Evolutionary conservation across 2,888 invertebrate genomes (phyloP), one percentile per base, ranked within the genome.

Genomic region (Dastarcus helophoroides): DNA sequence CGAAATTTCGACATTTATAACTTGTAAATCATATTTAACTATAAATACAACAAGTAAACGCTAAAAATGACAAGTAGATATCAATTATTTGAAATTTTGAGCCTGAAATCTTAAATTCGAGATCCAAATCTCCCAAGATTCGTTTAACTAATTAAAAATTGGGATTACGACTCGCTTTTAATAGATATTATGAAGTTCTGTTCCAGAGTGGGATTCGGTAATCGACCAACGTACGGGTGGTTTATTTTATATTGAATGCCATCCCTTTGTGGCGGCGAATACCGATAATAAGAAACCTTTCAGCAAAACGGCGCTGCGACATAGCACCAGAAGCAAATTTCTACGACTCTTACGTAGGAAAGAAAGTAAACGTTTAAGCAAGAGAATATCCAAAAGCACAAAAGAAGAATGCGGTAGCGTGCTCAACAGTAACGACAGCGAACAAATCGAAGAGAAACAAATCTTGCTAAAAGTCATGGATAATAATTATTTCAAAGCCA

Each of bases 131-230:
- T 17, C n/a, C n/a, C n/a, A 6, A 7, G n/a, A 7, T 17, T n/a
- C n/a, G 19, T 17, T 17, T 17, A 17, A 17, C 19, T 17, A 6
- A 17, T 17, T 17, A 17, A n/a, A 19, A 12, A 11, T 9, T 11
- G 8, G 10, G 21, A 14, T 26, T 17, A 8, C 14, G 5, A 14
- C 14, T 4, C 10, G 6, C 8, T 21, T 21, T 2, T 27, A 15
- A 9, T 10, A 24, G 2, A 11, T 26, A 7, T 19, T 13, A 29
- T 39, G 46, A 37, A 76, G 76, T 52, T 74, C 74, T n/a, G 67
- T 73, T 15, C 71, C 73, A 14, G 77, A 77, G 55, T 78, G 77
- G 77, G 76, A 76, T 56, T 67, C 73, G 2, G 71, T 71, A 49
- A 62, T 77, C 3, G 68, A 67, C 29, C 69, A 71, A 39, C 41